phyloP scores from a whole-genome alignment of 1,140 invertebrate genomes.

The Maconellicoccus hirsutus region DNA sequence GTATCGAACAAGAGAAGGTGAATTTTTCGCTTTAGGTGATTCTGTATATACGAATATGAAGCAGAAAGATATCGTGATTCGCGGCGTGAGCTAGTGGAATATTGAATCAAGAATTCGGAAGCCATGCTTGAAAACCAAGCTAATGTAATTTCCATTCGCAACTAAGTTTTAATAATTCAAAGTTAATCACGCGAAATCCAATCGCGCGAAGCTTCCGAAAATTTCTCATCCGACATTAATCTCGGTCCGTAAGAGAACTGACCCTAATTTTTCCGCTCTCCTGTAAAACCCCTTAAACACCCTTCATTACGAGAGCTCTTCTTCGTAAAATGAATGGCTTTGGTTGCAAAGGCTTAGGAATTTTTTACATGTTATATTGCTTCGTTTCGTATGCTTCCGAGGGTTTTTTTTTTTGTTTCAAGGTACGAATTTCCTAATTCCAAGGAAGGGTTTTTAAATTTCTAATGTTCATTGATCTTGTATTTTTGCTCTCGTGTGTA shows the following conservation, averaged over 20 bases:
- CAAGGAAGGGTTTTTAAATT: too few relatives aligned
- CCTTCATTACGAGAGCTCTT: background rate
- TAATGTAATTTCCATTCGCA: background rate
- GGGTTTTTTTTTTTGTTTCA: too few relatives aligned
- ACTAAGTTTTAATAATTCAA: constrained; percentile 4
- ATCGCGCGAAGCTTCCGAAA: constrained; percentile 6
- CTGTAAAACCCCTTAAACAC: constrained; percentile 3
- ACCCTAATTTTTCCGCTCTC: constrained; percentile 7
- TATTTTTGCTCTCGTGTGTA: too few relatives aligned
- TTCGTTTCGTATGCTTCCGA: background rate
- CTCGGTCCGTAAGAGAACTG: constrained; percentile 1
- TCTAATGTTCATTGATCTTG: too few relatives aligned
- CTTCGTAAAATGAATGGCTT: background rate
- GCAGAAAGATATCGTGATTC: background rate
- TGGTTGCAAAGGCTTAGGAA: background rate
- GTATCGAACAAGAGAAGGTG: background rate
- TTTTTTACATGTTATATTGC: background rate
- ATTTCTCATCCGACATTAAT: constrained; percentile 9
- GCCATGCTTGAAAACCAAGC: background rate
- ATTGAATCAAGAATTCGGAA: background rate
- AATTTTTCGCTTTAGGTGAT: background rate
- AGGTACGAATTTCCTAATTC: too few relatives aligned
- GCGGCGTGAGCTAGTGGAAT: background rate
- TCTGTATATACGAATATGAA: background rate
- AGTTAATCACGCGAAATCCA: constrained; percentile 7